Conservation (phyloP, 2,888 invertebrate genomes). For the Melinopterus prodromus region DNA sequence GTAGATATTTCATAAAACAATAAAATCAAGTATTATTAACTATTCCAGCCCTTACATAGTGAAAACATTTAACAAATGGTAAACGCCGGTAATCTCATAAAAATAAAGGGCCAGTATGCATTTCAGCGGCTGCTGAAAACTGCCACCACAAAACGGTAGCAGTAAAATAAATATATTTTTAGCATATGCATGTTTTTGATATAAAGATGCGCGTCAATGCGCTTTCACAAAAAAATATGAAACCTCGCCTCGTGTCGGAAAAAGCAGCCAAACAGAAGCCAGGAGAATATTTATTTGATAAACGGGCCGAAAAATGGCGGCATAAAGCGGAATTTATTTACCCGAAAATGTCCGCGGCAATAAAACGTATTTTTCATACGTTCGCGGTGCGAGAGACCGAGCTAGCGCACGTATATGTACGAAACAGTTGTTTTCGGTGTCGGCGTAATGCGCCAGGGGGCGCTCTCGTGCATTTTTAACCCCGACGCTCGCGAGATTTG, state of each 20-base stretch:
- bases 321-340: conserved; percentile 8
- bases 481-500: conserved; percentile 8
- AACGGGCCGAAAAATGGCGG: conserved; percentile 6
- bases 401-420: neutral
- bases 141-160: neutral
- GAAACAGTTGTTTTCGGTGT: conserved; percentile 9
- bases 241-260: neutral
- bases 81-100: neutral
- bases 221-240: neutral
- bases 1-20: too few species aligned
- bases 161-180: neutral
- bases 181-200: neutral
- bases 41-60: too few species aligned
- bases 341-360: conserved; percentile 13
- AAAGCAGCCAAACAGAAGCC: conserved; percentile 4
- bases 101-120: neutral
- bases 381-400: neutral
- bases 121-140: too few species aligned
- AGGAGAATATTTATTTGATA: conserved; percentile 17
- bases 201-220: neutral
- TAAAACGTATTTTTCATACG: conserved; percentile 8
- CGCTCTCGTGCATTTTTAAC: conserved; percentile 6
- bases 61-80: too few species aligned
- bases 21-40: too few species aligned
- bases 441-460: conserved; percentile 7